Percentiles rank a stretch among this genome's conserved stretches.
Conservation (phyloP, 30 jellyfish, hydroid and myxozoan species). For the Calvadosia cruxmelitensis region DNA sequence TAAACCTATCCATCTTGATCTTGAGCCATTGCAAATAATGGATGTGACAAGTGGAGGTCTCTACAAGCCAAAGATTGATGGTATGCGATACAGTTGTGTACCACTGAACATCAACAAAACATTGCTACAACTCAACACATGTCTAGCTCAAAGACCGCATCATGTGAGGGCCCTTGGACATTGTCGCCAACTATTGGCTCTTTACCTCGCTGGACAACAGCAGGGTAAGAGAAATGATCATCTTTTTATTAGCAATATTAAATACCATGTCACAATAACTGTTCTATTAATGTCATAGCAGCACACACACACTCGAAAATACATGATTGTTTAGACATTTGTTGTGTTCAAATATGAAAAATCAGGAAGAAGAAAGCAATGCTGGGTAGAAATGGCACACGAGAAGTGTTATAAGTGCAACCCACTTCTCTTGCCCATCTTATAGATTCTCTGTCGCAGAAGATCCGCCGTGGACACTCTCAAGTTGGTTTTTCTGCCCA, state of each 20-base stretch:
- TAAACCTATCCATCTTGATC: neutral
- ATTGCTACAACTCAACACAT: neutral
- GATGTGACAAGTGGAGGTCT: neutral
- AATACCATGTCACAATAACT: too few species aligned
- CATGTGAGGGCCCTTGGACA: neutral
- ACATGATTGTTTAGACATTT: too few species aligned
- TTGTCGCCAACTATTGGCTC: neutral
- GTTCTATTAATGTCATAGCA: too few species aligned
- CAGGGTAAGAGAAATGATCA: too few species aligned
- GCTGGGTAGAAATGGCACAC: too few species aligned
- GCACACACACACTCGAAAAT: too few species aligned
- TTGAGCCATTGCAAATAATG: neutral
- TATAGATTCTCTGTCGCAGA: neutral
- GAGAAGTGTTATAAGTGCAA: too few species aligned
- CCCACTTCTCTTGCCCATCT: neutral
- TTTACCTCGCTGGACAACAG: neutral
- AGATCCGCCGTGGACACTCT: neutral
- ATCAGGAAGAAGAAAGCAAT: too few species aligned
- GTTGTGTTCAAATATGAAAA: too few species aligned
- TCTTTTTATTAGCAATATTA: too few species aligned
- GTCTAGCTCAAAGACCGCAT: neutral
- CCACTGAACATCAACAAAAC: neutral
- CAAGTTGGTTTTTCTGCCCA: neutral
- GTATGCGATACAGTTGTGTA: neutral
- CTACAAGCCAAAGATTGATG: neutral